Evolutionary conservation across 2,797 vertebrate species (phyloP).

Genomic region (Zalophus californianus): DNA sequence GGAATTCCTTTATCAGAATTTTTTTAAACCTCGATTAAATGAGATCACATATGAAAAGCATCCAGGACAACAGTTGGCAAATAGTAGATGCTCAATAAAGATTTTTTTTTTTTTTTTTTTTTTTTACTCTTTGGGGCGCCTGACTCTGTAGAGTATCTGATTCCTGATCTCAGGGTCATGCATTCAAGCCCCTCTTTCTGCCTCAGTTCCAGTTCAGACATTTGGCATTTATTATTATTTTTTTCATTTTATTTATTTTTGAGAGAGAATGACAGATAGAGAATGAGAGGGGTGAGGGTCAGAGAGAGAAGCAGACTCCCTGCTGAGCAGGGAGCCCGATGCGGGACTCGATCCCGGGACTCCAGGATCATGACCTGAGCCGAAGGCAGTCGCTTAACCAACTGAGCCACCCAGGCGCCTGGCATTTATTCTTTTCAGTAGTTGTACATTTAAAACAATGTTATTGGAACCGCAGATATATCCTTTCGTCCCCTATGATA

Average conservation of each 20-base stretch:
- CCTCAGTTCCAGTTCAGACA: slow-evolving; percentile 33
- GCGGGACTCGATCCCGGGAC: too few species aligned
- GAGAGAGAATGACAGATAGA: too few species aligned
- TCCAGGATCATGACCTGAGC: too few species aligned
- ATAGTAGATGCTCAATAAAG: slow-evolving; percentile 72
- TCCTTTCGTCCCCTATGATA: background rate
- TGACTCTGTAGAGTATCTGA: background rate
- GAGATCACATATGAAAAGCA: background rate
- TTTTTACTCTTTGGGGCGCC: background rate
- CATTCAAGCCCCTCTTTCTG: background rate
- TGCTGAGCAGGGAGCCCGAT: too few species aligned
- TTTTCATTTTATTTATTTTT: too few species aligned
- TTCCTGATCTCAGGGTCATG: background rate
- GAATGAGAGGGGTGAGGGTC: too few species aligned
- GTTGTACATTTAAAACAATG: slow-evolving; percentile 49
- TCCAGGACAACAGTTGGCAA: background rate
- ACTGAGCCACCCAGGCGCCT: too few species aligned
- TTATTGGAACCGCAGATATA: slow-evolving; percentile 1
- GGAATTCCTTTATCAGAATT: slow-evolving; percentile 23
- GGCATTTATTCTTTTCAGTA: slow-evolving; percentile 69
- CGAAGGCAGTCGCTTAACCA: too few species aligned
- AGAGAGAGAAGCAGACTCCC: too few species aligned
- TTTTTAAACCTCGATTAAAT: slow-evolving; percentile 1
- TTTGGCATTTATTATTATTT: slow-evolving; percentile 64
- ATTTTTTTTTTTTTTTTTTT: slow-evolving; percentile 48